These are phyloP conservation scores for Tangachromis dhanisi DNA, from an alignment of 2,113 vertebrate genomes.

Conservation along the genomic window DNA sequence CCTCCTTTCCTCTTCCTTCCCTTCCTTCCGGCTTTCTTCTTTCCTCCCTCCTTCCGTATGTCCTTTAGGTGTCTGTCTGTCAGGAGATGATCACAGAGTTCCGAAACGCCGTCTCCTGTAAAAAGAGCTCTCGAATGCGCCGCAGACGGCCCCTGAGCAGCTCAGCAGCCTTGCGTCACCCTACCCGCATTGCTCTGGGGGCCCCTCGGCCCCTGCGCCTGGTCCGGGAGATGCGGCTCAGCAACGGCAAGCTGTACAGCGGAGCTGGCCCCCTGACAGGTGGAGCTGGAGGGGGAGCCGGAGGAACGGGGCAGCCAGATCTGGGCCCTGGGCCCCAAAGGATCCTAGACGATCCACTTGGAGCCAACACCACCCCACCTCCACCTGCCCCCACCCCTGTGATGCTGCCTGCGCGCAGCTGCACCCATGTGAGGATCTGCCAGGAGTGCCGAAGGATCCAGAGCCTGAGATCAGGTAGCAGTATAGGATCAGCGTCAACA, in stretches of 20 bases:
- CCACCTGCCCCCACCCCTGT: constrained; percentile 57
- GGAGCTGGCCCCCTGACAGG: constrained; percentile 71
- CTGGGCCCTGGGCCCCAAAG: constrained; percentile 80
- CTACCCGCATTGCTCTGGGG: constrained; percentile 62
- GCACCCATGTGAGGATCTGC: constrained; percentile 74
- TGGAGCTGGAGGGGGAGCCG: constrained; percentile 59
- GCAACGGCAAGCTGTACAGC: constrained; percentile 88
- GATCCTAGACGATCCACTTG: constrained; percentile 80
- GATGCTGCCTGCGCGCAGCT: constrained; percentile 57
- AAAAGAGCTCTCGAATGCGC: constrained; percentile 84
- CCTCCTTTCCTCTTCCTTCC: neutral
- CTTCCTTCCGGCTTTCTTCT: constrained; percentile 6
- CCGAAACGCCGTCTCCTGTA: constrained; percentile 86
- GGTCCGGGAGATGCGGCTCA: constrained; percentile 85
- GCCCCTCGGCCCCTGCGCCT: constrained; percentile 75
- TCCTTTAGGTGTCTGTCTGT: constrained; percentile 83
- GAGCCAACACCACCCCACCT: constrained; percentile 63
- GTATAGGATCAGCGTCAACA: constrained; percentile 60
- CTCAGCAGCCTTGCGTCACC: constrained; percentile 68
- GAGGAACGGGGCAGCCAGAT: constrained; percentile 44
- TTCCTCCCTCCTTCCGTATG: constrained; percentile 1
- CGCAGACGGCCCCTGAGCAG: constrained; percentile 76
- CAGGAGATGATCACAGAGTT: constrained; percentile 93
- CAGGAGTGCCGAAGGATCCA: constrained; percentile 90
- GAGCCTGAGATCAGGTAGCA: constrained; percentile 73